Conservation (phyloP, 2,888 invertebrate species). For the Pristionchus japonicus region DNA sequence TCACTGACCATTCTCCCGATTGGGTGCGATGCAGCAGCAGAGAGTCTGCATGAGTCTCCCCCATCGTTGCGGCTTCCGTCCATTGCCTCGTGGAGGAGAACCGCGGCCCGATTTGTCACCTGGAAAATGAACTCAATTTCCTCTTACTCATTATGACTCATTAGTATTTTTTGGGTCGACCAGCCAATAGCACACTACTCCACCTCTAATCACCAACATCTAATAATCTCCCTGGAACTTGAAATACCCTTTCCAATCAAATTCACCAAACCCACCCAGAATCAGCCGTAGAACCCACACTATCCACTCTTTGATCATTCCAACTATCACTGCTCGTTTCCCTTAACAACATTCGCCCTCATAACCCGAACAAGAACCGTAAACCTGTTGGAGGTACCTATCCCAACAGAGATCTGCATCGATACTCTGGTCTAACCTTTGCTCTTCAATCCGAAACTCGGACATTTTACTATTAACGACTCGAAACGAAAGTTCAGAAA, state of each 20-base stretch:
- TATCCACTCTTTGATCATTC: not conserved
- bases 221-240: not conserved
- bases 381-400: constrained; percentile 22
- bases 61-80: constrained; percentile 77
- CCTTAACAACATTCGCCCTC: not conserved
- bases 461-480: not conserved
- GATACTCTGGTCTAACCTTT: not conserved
- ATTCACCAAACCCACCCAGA: not conserved
- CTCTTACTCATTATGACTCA: not conserved
- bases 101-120: constrained; percentile 7
- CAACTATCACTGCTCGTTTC: not conserved
- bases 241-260: not conserved
- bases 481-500: not conserved
- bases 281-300: not conserved
- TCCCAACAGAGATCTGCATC: not conserved
- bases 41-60: constrained; percentile 88
- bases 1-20: constrained; percentile 55
- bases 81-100: not conserved
- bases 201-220: not conserved
- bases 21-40: constrained; percentile 85
- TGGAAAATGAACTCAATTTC: not conserved
- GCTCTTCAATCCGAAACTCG: not conserved
- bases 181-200: not conserved
- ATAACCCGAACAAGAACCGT: constrained; percentile 25
- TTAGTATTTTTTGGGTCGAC: not conserved